A percentile compares a stretch with the other conserved stretches of the same genome.
Conservation (phyloP, 2,888 invertebrate species). For the Ophion slaviceki region DNA sequence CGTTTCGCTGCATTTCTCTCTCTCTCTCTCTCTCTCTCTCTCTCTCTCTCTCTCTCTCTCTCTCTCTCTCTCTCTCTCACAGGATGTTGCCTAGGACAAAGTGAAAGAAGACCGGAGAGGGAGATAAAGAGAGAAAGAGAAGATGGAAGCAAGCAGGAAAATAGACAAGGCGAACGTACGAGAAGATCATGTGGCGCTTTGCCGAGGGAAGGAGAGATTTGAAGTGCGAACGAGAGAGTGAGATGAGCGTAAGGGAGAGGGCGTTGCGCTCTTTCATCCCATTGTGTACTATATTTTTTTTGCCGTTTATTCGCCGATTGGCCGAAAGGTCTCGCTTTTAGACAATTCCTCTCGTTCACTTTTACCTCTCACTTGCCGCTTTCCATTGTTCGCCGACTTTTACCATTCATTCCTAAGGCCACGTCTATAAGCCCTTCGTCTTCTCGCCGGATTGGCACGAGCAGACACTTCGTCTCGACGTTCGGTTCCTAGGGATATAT, state of each 20-base stretch:
- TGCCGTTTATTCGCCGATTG: constrained; percentile 73
- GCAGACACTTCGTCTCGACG: constrained; percentile 19
- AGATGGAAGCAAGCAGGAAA: constrained; percentile 18
- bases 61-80: background rate
- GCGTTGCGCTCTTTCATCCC: constrained; percentile 73
- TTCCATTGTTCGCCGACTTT: constrained; percentile 80
- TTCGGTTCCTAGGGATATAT: constrained; percentile 29
- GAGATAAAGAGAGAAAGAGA: background rate
- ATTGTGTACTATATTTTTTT: constrained; percentile 75
- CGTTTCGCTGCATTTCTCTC: constrained; percentile 46
- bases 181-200: constrained; percentile 22
- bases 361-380: constrained; percentile 27
- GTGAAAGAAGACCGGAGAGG: constrained; percentile 1
- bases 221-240: background rate
- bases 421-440: constrained; percentile 76
- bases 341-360: constrained; percentile 69
- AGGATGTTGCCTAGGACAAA: constrained; percentile 53
- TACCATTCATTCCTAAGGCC: constrained; percentile 74
- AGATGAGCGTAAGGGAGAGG: constrained; percentile 61
- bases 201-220: constrained; percentile 1
- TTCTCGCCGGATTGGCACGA: constrained; percentile 66
- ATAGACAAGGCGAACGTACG: constrained; percentile 15
- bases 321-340: constrained; percentile 77
- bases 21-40: too few species aligned
- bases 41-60: too few species aligned